These are phyloP conservation scores for Hyperopisus bebe DNA, from an alignment of 2,113 vertebrate species.

Conservation along the genomic window DNA sequence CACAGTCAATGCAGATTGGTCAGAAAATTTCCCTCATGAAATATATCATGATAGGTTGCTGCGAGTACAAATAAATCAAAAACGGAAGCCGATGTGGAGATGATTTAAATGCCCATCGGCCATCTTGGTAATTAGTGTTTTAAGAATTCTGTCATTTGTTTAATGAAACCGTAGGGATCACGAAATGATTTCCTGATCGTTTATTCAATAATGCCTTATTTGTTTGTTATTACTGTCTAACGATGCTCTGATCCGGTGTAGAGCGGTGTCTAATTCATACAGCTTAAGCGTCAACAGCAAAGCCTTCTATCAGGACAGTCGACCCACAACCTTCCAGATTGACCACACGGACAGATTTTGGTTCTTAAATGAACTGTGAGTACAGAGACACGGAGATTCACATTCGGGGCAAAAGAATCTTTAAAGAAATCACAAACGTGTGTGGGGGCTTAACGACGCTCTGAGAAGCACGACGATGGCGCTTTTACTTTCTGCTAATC, in stretches of 20 bases:
- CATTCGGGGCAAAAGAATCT: background rate
- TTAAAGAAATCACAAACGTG: background rate
- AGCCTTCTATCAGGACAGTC: background rate
- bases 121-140: conserved; percentile 59
- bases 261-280: background rate
- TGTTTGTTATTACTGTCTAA: background rate
- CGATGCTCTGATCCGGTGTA: background rate
- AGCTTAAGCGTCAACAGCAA: background rate
- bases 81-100: conserved; percentile 47
- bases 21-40: conserved; percentile 52
- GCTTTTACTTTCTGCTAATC: background rate
- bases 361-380: background rate
- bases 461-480: background rate
- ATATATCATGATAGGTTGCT: conserved; percentile 47
- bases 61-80: conserved; percentile 37
- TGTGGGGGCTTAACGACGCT: background rate
- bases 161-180: conserved; percentile 42
- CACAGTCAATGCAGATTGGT: conserved; percentile 48
- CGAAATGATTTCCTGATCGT: conserved; percentile 52
- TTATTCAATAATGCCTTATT: conserved; percentile 39
- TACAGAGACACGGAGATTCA: background rate
- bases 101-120: conserved; percentile 56
- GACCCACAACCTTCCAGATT: background rate
- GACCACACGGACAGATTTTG: background rate
- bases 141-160: conserved; percentile 49